Conservation (phyloP, 2,797 vertebrate species). For the Galaxias olidus region DNA sequence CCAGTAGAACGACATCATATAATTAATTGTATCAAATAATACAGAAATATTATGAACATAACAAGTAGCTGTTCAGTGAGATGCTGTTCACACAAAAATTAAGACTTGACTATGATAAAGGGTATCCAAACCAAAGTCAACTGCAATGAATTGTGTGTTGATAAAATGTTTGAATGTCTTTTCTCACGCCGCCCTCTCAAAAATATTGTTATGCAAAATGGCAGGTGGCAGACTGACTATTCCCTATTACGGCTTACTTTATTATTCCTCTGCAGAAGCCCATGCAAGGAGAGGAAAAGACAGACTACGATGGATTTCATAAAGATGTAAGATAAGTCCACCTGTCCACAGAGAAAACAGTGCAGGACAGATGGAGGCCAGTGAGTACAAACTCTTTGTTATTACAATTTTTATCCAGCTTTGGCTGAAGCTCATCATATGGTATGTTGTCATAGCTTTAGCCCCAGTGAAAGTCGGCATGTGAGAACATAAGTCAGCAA, state of each 20-base stretch:
- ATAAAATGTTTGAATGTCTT: conserved; percentile 6
- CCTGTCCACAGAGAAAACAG: conserved; percentile 33
- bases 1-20: too few species aligned
- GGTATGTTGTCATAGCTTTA: background rate
- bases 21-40: too few species aligned
- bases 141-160: conserved; percentile 14
- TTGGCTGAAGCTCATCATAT: background rate
- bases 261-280: conserved; percentile 19
- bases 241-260: background rate
- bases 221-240: conserved; percentile 2
- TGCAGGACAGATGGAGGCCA: conserved; percentile 26
- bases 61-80: background rate
- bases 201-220: conserved; percentile 19
- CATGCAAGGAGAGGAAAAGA: conserved; percentile 36
- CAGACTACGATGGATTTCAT: conserved; percentile 17
- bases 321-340: conserved; percentile 32
- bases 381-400: conserved; percentile 39
- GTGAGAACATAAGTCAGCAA: conserved; percentile 31
- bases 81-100: background rate
- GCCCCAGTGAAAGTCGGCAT: conserved; percentile 8
- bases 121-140: conserved; percentile 1
- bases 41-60: too few species aligned
- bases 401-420: conserved; percentile 21
- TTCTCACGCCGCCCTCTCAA: conserved; percentile 32
- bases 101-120: background rate